phyloP scores from a whole-genome alignment of 2,113 vertebrate genomes.

The Triplophysa rosa region DNA sequence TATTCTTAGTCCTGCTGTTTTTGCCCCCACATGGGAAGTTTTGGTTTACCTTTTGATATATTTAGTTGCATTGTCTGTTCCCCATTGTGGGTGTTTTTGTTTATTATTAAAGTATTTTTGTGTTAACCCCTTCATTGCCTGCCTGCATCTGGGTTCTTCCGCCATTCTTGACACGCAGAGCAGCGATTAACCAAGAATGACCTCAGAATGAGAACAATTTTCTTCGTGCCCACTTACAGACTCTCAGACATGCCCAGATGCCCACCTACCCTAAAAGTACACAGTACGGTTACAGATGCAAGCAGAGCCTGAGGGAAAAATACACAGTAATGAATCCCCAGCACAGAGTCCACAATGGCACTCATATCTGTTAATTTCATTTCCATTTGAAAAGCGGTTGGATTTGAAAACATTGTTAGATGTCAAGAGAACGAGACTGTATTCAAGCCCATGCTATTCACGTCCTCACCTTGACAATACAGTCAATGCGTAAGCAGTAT shows the following conservation, averaged over 20 bases:
- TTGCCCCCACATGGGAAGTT: no score
- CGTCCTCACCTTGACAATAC: conserved; percentile 13
- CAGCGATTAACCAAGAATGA: not conserved
- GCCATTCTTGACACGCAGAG: no score
- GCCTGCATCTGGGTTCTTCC: no score
- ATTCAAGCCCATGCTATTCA: not conserved
- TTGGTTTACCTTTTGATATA: no score
- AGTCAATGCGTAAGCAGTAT: conserved; percentile 1
- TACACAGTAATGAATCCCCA: conserved; percentile 6
- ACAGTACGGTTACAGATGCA: not conserved
- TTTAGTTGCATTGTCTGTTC: no score
- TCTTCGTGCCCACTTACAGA: conserved; percentile 2
- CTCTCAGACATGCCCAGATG: not conserved
- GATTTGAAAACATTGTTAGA: conserved; percentile 30
- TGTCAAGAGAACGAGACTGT: conserved; percentile 16
- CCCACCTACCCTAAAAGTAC: not conserved
- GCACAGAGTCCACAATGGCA: conserved; percentile 24
- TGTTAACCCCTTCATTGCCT: no score
- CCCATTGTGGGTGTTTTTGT: no score
- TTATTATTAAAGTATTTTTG: no score
- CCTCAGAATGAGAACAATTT: not conserved
- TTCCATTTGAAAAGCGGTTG: conserved; percentile 38
- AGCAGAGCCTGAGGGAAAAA: conserved; percentile 5
- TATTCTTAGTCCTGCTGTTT: no score
- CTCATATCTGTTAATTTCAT: conserved; percentile 31